These are phyloP conservation scores for Chloromyia formosa DNA, from an alignment of 2,888 invertebrate genomes.

Conservation along the genomic window DNA sequence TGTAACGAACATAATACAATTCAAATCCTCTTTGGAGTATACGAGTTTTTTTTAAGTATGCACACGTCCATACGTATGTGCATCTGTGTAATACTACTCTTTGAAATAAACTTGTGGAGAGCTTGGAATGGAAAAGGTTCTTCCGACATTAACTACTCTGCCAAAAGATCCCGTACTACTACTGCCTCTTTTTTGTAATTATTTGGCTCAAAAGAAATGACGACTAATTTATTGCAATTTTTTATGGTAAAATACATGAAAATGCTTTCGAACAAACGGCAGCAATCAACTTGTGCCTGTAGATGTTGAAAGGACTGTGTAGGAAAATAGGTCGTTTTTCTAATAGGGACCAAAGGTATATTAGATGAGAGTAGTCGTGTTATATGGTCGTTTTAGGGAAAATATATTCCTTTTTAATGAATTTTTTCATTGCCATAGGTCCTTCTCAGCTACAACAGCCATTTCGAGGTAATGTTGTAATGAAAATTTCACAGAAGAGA, in stretches of 20 bases:
- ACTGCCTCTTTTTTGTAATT: slow-evolving; percentile 14
- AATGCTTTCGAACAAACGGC: slow-evolving; percentile 25
- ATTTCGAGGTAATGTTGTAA: slow-evolving; percentile 3
- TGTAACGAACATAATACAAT: too few relatives aligned
- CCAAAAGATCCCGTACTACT: not conserved
- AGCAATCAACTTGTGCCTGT: slow-evolving; percentile 25
- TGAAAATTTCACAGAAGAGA: not conserved
- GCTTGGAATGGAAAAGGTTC: slow-evolving; percentile 11
- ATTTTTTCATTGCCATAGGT: slow-evolving; percentile 13
- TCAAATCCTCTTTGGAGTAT: too few relatives aligned
- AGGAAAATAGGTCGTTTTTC: not conserved
- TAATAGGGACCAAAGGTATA: slow-evolving; percentile 5
- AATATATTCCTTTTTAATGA: slow-evolving; percentile 36
- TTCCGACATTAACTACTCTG: slow-evolving; percentile 3
- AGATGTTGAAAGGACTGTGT: not conserved
- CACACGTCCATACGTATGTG: too few relatives aligned
- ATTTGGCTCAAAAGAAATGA: slow-evolving; percentile 31
- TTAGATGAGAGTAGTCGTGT: slow-evolving; percentile 1
- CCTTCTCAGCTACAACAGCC: not conserved
- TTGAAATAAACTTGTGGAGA: not conserved
- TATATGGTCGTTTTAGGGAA: not conserved
- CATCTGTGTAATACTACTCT: not conserved
- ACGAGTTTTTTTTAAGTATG: too few relatives aligned
- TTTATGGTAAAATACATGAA: slow-evolving; percentile 40
- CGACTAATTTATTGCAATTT: slow-evolving; percentile 41